Conservation (phyloP, 2,888 invertebrate genomes). For the Ctena decussata region DNA sequence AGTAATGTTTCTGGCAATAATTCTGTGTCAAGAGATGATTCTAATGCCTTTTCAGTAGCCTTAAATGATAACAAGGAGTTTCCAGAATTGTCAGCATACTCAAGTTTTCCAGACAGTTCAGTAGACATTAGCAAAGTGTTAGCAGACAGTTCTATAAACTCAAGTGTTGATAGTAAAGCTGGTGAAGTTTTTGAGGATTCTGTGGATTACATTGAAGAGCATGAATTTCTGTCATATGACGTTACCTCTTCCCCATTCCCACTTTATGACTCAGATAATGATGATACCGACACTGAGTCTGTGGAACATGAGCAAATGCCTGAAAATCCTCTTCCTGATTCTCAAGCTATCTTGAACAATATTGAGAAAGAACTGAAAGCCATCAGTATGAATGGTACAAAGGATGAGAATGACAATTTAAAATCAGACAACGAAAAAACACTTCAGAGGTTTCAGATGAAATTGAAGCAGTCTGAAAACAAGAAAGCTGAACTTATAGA, state of each 20-base stretch:
- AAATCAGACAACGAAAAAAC: not conserved
- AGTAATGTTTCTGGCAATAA: not conserved
- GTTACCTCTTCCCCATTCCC: constrained; percentile 1
- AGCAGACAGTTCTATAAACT: not conserved
- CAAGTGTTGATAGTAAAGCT: not conserved
- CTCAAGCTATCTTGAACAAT: not conserved
- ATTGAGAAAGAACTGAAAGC: not conserved
- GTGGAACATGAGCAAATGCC: not conserved
- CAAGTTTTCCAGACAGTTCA: constrained; percentile 3
- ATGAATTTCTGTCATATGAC: constrained; percentile 34
- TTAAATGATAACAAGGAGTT: not conserved
- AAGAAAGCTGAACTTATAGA: not conserved
- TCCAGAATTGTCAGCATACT: not conserved
- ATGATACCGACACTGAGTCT: not conserved
- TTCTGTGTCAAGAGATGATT: not conserved
- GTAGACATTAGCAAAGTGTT: constrained; percentile 5
- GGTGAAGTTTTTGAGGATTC: constrained; percentile 16
- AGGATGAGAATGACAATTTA: not conserved
- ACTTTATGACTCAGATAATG: not conserved
- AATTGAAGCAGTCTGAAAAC: not conserved
- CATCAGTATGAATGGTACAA: not conserved
- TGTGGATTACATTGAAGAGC: constrained; percentile 37
- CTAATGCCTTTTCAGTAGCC: not conserved
- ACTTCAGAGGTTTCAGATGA: not conserved
- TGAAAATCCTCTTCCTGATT: not conserved